Evolutionary conservation across 2,888 invertebrate genomes (phyloP).

Genomic region (Zaprionus lineosus): DNA sequence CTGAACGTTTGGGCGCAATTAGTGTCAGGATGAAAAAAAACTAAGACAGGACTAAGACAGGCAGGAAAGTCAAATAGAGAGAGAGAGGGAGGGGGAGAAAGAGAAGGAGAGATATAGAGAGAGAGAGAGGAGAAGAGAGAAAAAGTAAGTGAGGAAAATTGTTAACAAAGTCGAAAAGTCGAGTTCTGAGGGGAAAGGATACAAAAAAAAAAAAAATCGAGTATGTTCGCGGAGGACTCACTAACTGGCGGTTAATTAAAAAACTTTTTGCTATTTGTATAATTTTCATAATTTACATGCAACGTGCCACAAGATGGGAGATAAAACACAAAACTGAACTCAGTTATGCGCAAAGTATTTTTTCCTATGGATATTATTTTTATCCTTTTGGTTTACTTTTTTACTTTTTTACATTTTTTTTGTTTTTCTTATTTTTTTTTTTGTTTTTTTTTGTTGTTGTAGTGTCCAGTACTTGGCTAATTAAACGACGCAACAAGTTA

Average conservation of each 20-base stretch:
- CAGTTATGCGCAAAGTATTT: constrained; percentile 55
- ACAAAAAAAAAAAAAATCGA: too few species aligned
- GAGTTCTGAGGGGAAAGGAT: too few species aligned
- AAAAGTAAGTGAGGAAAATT: too few species aligned
- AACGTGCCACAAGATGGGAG: constrained; percentile 29
- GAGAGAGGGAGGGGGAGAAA: neutral
- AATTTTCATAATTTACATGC: constrained; percentile 71
- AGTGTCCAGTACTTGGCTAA: constrained; percentile 50
- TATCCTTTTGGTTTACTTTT: constrained; percentile 19
- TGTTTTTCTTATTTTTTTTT: constrained; percentile 14
- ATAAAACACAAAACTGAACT: constrained; percentile 21
- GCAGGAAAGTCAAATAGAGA: neutral
- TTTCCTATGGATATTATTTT: constrained; percentile 17
- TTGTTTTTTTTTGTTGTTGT: neutral
- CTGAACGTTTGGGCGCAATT: constrained; percentile 44
- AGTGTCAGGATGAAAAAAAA: constrained; percentile 30
- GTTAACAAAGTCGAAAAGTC: too few species aligned
- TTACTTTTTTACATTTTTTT: constrained; percentile 11
- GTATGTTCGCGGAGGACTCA: constrained; percentile 7
- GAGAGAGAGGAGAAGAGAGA: too few species aligned
- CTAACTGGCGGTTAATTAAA: constrained; percentile 70
- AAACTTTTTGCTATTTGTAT: constrained; percentile 71
- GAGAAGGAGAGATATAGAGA: neutral
- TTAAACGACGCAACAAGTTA: constrained; percentile 75
- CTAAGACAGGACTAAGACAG: neutral